These are phyloP conservation scores for Eriocheir sinensis DNA, from an alignment of 1,140 invertebrate species.

Conservation along the genomic window DNA sequence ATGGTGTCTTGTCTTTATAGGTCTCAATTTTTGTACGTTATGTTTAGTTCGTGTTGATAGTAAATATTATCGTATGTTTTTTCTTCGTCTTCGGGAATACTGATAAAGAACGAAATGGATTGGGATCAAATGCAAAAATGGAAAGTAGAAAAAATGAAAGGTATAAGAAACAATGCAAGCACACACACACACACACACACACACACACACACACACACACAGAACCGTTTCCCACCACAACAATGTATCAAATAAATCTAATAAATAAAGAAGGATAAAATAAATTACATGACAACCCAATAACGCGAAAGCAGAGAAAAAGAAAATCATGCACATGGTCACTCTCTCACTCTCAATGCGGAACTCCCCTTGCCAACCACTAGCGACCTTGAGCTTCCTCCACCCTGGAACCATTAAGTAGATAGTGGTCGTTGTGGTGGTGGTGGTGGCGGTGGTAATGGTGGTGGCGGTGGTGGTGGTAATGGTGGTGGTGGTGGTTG, in stretches of 20 bases:
- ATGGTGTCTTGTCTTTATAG: too few species aligned
- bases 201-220: constrained; percentile 22
- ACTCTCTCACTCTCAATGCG: neutral
- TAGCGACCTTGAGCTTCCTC: neutral
- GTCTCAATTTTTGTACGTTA: too few species aligned
- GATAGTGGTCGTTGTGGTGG: neutral
- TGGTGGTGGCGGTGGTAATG: constrained; percentile 1
- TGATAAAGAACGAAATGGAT: too few species aligned
- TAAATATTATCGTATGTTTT: too few species aligned
- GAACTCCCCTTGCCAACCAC: neutral
- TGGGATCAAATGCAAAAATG: too few species aligned
- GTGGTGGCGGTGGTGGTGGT: neutral
- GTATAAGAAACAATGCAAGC: neutral
- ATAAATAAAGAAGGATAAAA: neutral
- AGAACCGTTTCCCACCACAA: too few species aligned
- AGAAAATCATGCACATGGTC: neutral
- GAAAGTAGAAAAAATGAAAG: too few species aligned
- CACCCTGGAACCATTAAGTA: too few species aligned
- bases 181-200: neutral
- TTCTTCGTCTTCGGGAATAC: too few species aligned
- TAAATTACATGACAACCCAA: neutral
- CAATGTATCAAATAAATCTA: neutral
- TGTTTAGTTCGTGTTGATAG: too few species aligned
- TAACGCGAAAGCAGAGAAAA: neutral
- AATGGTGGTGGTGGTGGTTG: neutral